Percentiles rank a stretch among this genome's conserved stretches.
Conservation (phyloP, 2,113 vertebrate species). For the Eptesicus fuscus region DNA sequence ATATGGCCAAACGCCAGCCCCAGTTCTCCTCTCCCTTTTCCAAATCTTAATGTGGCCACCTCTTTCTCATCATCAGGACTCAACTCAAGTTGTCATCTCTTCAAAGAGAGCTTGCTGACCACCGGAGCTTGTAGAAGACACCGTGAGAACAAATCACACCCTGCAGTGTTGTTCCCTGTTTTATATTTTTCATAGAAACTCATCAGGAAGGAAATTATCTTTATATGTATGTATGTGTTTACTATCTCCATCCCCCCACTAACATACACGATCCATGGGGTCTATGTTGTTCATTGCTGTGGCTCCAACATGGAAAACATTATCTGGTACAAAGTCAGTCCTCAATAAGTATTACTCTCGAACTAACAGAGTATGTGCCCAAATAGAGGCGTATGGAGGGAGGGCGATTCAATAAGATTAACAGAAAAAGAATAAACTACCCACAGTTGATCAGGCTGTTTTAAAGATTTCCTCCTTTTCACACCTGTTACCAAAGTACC, state of each 20-base stretch:
- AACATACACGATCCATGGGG: not conserved
- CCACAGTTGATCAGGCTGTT: not conserved
- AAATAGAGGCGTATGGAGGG: not conserved
- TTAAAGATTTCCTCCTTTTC: not conserved
- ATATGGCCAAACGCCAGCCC: not conserved
- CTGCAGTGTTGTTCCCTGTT: not conserved
- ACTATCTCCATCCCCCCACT: not conserved
- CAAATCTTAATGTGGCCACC: too few relatives aligned
- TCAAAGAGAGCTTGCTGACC: not conserved
- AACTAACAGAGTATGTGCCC: not conserved
- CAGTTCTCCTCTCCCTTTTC: not conserved
- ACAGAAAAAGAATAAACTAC: not conserved
- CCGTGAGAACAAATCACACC: not conserved
- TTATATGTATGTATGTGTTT: not conserved
- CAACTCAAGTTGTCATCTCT: not conserved
- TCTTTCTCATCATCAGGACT: not conserved
- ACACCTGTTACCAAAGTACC: not conserved
- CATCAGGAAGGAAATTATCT: not conserved
- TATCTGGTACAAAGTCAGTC: not conserved
- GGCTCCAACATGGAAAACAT: not conserved
- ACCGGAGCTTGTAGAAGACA: not conserved
- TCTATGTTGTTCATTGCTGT: not conserved
- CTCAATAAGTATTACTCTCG: not conserved
- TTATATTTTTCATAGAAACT: not conserved
- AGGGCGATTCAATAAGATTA: not conserved